These are phyloP conservation scores for Dendronephthya gigantea DNA, from an alignment of 64 coral and sea anemone species.

Conservation along the genomic window DNA sequence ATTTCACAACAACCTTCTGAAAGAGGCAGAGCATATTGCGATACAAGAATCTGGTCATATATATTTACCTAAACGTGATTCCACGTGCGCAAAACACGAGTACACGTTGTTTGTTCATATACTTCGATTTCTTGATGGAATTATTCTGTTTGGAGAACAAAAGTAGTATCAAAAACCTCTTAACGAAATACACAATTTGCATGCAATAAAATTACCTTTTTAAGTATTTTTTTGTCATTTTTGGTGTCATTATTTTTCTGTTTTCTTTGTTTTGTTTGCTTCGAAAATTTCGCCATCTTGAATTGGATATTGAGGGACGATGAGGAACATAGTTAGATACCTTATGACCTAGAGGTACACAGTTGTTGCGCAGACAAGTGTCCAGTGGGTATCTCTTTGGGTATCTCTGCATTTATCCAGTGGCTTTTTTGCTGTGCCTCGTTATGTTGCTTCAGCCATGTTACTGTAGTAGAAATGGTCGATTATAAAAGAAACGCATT, in stretches of 20 bases:
- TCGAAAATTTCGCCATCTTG: constrained; percentile 5
- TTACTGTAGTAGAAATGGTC: no score
- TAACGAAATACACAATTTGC: not conserved
- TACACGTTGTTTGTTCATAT: constrained; percentile 93
- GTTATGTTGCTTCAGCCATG: no score
- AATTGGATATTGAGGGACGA: not conserved
- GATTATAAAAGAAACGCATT: not conserved
- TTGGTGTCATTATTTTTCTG: not conserved
- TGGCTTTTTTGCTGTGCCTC: no score
- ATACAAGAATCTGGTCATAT: no score
- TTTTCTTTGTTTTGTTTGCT: not conserved
- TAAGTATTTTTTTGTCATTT: not conserved
- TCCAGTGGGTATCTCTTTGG: no score
- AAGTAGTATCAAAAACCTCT: not conserved
- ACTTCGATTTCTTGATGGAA: constrained; percentile 53
- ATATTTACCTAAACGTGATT: constrained; percentile 75
- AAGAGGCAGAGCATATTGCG: no score
- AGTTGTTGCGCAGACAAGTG: no score
- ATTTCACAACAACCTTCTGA: no score
- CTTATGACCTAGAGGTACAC: no score
- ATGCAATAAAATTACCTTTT: not conserved
- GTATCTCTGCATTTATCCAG: not conserved
- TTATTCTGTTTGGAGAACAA: not conserved
- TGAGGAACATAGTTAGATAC: not conserved
- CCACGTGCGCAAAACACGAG: constrained; percentile 91